Evolutionary conservation across 2,797 vertebrate genomes (phyloP).

Genomic region (Enteromius mattozi): DNA sequence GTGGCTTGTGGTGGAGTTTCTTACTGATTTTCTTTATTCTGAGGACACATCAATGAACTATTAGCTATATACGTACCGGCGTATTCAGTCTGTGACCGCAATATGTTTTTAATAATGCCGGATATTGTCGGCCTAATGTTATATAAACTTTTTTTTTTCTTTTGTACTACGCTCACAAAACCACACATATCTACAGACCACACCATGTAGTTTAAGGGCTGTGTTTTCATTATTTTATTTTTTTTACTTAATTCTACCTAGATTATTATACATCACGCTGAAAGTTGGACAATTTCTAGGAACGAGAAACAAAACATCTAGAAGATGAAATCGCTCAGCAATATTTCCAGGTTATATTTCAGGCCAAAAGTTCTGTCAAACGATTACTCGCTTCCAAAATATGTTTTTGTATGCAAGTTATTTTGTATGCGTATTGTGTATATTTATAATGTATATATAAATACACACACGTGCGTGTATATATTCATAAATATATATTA

Average conservation of each 20-base stretch:
- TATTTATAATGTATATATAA: too few relatives aligned
- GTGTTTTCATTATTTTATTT: neutral
- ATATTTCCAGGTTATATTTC: neutral
- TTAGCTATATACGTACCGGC: slow-evolving; percentile 42
- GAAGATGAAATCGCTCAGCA: neutral
- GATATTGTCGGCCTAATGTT: slow-evolving; percentile 32
- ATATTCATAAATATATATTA: too few relatives aligned
- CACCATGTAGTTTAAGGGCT: slow-evolving; percentile 22
- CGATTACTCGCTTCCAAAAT: too few relatives aligned
- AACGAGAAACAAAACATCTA: neutral
- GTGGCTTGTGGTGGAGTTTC: slow-evolving; percentile 5
- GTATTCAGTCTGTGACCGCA: slow-evolving; percentile 19
- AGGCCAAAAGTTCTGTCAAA: neutral
- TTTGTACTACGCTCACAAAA: slow-evolving; percentile 40
- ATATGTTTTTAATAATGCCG: slow-evolving; percentile 21
- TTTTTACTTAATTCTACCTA: neutral
- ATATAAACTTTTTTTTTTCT: slow-evolving; percentile 18
- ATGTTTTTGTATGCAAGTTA: too few relatives aligned
- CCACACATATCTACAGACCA: slow-evolving; percentile 44
- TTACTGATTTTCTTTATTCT: neutral
- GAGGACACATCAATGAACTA: slow-evolving; percentile 34
- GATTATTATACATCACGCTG: slow-evolving; percentile 24
- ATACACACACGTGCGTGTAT: too few relatives aligned
- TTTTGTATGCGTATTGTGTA: too few relatives aligned
- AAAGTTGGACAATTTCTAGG: slow-evolving; percentile 2